These are phyloP conservation scores for Crotalus horridus DNA, from an alignment of 2,113 vertebrate species.

Conservation along the genomic window DNA sequence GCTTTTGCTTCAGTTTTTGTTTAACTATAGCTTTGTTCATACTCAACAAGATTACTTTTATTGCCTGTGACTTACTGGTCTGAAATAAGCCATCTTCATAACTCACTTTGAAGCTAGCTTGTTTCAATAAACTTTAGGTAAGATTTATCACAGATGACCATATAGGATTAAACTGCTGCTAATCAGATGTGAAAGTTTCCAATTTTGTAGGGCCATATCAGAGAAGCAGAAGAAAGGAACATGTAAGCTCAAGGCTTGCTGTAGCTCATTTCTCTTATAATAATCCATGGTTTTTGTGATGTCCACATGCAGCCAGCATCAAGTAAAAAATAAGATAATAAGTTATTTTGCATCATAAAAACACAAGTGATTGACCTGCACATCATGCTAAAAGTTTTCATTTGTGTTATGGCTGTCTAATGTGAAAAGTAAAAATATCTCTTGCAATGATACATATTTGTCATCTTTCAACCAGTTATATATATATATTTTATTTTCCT, in stretches of 20 bases:
- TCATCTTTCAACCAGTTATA: slow-evolving; percentile 40
- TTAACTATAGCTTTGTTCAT: background rate
- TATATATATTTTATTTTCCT: slow-evolving; percentile 35
- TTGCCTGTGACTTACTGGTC: background rate
- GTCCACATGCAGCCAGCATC: slow-evolving; percentile 50
- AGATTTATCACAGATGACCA: background rate
- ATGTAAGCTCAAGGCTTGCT: background rate
- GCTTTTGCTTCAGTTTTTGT: background rate
- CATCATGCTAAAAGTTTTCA: slow-evolving; percentile 68
- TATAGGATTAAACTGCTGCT: background rate
- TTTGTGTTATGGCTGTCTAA: slow-evolving; percentile 64
- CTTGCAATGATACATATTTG: slow-evolving; percentile 58
- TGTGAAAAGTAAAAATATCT: slow-evolving; percentile 68
- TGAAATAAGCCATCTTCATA: background rate
- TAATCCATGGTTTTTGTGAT: background rate
- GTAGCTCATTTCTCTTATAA: background rate
- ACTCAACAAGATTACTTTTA: background rate
- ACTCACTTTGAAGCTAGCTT: background rate
- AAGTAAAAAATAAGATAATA: slow-evolving; percentile 75
- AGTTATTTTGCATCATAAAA: slow-evolving; percentile 72
- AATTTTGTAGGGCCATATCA: background rate
- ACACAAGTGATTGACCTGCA: slow-evolving; percentile 66
- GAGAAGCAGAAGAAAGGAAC: background rate
- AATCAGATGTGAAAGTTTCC: background rate
- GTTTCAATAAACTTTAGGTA: background rate